phyloP scores from a whole-genome alignment of 2,888 invertebrate genomes.

The Morpho achilles region DNA sequence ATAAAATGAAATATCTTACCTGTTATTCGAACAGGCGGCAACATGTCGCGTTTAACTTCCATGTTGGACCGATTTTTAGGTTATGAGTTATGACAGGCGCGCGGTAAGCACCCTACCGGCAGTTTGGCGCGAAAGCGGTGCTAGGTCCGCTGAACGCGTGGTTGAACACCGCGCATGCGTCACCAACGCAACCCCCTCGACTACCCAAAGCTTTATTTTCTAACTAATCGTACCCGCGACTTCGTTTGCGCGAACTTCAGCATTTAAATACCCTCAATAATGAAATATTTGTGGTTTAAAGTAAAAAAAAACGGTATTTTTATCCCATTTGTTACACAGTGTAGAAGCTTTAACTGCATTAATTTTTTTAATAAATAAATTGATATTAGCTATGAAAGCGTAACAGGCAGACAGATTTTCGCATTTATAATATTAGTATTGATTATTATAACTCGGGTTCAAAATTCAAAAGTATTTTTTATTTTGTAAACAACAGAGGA shows the following conservation, averaged over 20 bases:
- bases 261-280: too few relatives aligned
- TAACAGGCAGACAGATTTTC: too few relatives aligned
- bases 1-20: constrained; percentile 44
- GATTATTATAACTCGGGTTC: too few relatives aligned
- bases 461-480: too few relatives aligned
- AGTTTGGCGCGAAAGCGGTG: constrained; percentile 70
- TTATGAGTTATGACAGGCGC: constrained; percentile 55
- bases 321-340: too few relatives aligned
- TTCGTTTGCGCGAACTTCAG: too few relatives aligned
- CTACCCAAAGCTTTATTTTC: constrained; percentile 35
- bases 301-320: too few relatives aligned
- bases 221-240: constrained; percentile 22
- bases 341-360: too few relatives aligned
- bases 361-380: neutral
- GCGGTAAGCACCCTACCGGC: constrained; percentile 43
- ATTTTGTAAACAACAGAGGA: too few relatives aligned
- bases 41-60: constrained; percentile 46
- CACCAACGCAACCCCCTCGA: constrained; percentile 50
- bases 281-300: too few relatives aligned
- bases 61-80: constrained; percentile 38
- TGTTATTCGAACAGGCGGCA: constrained; percentile 43
- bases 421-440: too few relatives aligned
- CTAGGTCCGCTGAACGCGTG: constrained; percentile 45
- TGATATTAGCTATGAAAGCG: neutral
- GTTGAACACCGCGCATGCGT: constrained; percentile 62